phyloP scores from a whole-genome alignment of 1,140 invertebrate species.

The Drosophila ogumai region DNA sequence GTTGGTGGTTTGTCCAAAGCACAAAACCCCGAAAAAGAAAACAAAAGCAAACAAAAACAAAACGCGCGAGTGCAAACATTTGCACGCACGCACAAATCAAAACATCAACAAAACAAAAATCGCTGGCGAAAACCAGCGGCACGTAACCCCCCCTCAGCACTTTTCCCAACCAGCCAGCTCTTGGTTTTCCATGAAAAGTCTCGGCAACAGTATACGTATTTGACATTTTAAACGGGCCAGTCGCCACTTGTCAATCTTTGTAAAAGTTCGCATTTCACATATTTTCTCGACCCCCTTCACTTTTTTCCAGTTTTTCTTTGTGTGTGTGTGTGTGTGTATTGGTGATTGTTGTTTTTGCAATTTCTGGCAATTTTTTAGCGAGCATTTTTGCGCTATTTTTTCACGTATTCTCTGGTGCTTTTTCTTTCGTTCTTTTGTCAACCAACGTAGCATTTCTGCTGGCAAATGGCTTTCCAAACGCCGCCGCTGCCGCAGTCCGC shows the following conservation, averaged over 20 bases:
- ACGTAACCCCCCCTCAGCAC: constrained; percentile 41
- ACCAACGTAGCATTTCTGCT: constrained; percentile 66
- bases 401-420: constrained; percentile 4
- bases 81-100: constrained; percentile 82
- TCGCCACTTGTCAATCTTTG: constrained; percentile 83
- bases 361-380: constrained; percentile 44
- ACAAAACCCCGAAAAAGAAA: constrained; percentile 44
- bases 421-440: constrained; percentile 42
- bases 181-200: constrained; percentile 70
- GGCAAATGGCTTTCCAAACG: constrained; percentile 78
- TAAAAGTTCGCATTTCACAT: constrained; percentile 82
- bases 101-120: constrained; percentile 78
- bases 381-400: constrained; percentile 14
- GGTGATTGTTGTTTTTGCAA: constrained; percentile 41
- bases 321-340: constrained; percentile 15
- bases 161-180: background rate
- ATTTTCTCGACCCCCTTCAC: constrained; percentile 59
- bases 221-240: constrained; percentile 82
- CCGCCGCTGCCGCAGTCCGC: constrained; percentile 20
- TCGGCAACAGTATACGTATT: constrained; percentile 78
- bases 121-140: constrained; percentile 62
- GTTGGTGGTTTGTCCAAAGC: constrained; percentile 49
- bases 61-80: constrained; percentile 78
- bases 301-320: constrained; percentile 47
- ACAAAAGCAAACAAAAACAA: constrained; percentile 58